Base-by-base conservation (phyloP, 2,888 invertebrate genomes). In the Pachydiplax longipennis region DNA sequence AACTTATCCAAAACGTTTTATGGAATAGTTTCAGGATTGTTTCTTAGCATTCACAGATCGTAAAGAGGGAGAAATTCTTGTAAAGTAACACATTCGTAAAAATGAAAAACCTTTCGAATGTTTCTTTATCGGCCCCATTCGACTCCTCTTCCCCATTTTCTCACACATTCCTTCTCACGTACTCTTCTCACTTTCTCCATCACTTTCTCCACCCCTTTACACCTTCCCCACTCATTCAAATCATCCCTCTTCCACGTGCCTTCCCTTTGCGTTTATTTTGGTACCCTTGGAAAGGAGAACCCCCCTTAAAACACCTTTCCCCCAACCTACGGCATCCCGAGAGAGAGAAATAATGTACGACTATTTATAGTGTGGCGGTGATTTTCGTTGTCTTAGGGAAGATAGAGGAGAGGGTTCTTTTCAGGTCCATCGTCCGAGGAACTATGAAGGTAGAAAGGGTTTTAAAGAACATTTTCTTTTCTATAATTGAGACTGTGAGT, bases 191-290 rank as follows among this genome's bases (percentile, higher is more conserved):
- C 73, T 25, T 73, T 73, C 73, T 18, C 82, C 3, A n/a, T 81
- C 81, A 48, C 81, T n/a, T 81, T 81, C 44, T 25, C 81, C 81
- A 40, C 6, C 44, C 44, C 44, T 44, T n/a, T n/a, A n/a, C n/a
- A n/a, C n/a, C n/a, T n/a, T 18, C 35, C 44, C 81, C 81, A 44
- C 40, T 40, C 81, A 48, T 35, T 18, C 81, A n/a, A 10, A 81
- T 81, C 44, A 81, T 48, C 18, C 2, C 10, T 18, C 81, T 12
- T 3, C 81, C 44, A 1, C 22, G 22, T n/a, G 12, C 10, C 44
- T 44, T 44, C 22, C 82, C 48, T 22, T 58, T 22, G 58, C 35
- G 61, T 87, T 87, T 87, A 87, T 87, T 87, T 87, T 37, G 87
- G 87, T 61, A 61, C 61, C 58, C 37, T 61, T 37, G 37, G 35